A percentile compares a stretch with the other conserved stretches of the same genome.
These are phyloP conservation scores for Crossaster papposus DNA, from an alignment of 53 echinoderm and acorn worm species.

Conservation along the genomic window DNA sequence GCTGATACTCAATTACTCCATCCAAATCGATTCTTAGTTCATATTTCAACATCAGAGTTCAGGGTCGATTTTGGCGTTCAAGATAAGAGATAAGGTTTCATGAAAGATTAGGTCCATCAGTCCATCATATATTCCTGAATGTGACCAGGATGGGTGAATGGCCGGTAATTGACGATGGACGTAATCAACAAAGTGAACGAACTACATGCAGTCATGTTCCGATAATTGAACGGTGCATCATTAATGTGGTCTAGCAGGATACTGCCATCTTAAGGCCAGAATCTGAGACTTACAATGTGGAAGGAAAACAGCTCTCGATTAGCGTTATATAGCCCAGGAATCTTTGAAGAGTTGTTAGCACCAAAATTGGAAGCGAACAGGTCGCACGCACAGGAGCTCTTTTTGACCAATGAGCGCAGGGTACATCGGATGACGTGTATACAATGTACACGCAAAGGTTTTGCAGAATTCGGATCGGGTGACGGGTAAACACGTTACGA, in stretches of 20 bases:
- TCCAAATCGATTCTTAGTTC: neutral
- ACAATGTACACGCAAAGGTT: too few relatives aligned
- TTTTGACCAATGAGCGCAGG: too few relatives aligned
- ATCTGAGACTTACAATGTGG: neutral
- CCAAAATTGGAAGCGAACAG: too few relatives aligned
- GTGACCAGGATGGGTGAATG: neutral
- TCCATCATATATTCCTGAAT: neutral
- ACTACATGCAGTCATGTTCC: neutral
- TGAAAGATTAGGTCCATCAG: neutral
- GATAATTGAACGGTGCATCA: neutral
- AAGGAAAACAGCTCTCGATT: neutral
- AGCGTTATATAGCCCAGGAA: too few relatives aligned
- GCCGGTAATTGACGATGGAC: neutral
- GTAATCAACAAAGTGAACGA: neutral
- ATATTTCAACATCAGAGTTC: conserved; percentile 9
- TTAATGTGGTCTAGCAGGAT: neutral
- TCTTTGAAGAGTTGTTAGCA: too few relatives aligned
- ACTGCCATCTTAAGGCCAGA: neutral
- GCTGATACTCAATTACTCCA: neutral
- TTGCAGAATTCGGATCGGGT: too few relatives aligned
- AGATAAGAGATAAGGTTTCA: neutral
- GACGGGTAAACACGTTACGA: too few relatives aligned
- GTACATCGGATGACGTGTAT: too few relatives aligned
- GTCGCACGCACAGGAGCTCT: too few relatives aligned
- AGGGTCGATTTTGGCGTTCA: neutral